Conservation (phyloP, 23 tunicate species). For the Ciona savignyi region DNA sequence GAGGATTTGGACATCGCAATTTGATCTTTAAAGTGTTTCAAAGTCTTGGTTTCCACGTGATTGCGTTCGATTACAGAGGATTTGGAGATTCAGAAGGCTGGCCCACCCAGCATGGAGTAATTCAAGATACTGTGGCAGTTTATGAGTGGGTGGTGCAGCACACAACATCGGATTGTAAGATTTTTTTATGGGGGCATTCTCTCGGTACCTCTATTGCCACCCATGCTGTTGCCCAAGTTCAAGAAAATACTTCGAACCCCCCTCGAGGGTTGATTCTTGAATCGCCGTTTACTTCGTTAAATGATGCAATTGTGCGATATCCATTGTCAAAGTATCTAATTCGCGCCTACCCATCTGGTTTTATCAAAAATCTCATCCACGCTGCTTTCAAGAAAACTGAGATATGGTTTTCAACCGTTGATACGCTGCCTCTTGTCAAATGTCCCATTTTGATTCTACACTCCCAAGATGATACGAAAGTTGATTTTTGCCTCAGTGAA, state of each 20-base stretch:
- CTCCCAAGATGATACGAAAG: conserved; percentile 68
- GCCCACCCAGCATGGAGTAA: conserved; percentile 51
- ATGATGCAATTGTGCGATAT: conserved; percentile 35
- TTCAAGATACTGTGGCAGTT: conserved; percentile 33
- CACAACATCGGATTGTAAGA: conserved; percentile 12
- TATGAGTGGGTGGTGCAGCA: conserved; percentile 42
- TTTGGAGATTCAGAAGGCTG: conserved; percentile 85
- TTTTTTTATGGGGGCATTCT: conserved; percentile 83
- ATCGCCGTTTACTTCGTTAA: conserved; percentile 49
- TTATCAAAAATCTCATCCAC: conserved; percentile 10
- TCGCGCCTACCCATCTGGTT: conserved; percentile 22
- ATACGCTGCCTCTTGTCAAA: conserved; percentile 17
- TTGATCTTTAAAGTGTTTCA: conserved; percentile 20
- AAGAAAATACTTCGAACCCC: neutral
- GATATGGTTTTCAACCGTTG: conserved; percentile 26
- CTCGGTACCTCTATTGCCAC: conserved; percentile 68
- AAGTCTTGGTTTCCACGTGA: conserved; percentile 37
- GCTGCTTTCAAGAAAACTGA: conserved; percentile 26
- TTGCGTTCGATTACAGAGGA: conserved; percentile 87
- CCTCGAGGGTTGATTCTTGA: conserved; percentile 71
- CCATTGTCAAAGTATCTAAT: conserved; percentile 35
- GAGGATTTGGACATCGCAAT: conserved; percentile 60
- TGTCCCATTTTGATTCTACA: conserved; percentile 50
- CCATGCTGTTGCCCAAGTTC: conserved; percentile 33
- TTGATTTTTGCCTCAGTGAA: conserved; percentile 32